Conservation (phyloP, 2,797 vertebrate species). For the Callimico goeldii region DNA sequence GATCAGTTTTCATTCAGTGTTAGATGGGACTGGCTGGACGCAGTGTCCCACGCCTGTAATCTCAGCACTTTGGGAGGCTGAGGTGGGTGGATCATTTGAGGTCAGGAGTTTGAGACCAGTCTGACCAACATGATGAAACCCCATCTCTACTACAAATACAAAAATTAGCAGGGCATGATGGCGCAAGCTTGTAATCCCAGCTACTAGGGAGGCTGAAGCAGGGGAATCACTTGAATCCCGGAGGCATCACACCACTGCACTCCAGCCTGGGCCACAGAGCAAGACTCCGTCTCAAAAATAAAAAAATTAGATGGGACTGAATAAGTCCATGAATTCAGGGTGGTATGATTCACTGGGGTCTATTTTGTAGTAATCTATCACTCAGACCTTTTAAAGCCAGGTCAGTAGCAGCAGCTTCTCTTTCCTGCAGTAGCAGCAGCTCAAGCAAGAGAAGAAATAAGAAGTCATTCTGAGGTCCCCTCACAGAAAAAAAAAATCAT, state of each 20-base stretch:
- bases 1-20: background rate
- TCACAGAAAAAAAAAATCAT: background rate
- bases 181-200: background rate
- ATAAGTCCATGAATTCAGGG: background rate
- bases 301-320: background rate
- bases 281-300: background rate
- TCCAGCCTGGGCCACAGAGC: background rate
- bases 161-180: background rate
- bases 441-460: background rate
- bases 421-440: background rate
- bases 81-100: too few relatives aligned
- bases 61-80: too few relatives aligned
- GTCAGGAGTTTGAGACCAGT: too few relatives aligned
- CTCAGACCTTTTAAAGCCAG: constrained; percentile 1
- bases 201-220: background rate
- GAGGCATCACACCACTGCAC: background rate
- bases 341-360: background rate
- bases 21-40: background rate
- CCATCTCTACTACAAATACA: background rate
- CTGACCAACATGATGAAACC: background rate
- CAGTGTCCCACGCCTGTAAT: too few relatives aligned
- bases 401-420: constrained; percentile 15
- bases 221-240: background rate
- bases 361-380: background rate
- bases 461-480: background rate